Percentiles rank a stretch among this genome's conserved stretches.
These are phyloP conservation scores for Drosophila kanekoi DNA, from an alignment of 2,888 invertebrate genomes.

Conservation along the genomic window DNA sequence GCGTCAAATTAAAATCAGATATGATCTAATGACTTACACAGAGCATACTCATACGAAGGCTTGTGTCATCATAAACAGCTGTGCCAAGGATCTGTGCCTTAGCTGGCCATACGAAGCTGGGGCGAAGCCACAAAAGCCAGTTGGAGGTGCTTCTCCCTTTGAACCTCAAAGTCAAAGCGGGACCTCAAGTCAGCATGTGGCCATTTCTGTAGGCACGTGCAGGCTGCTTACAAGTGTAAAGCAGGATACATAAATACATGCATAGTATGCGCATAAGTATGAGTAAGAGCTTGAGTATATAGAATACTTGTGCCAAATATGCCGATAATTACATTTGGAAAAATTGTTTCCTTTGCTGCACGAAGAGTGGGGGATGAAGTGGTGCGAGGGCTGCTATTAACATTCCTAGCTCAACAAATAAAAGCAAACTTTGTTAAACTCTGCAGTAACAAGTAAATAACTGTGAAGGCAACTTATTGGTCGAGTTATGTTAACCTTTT, in stretches of 20 bases:
- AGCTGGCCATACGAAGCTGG: conserved; percentile 21
- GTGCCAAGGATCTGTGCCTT: conserved; percentile 43
- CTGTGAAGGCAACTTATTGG: too few relatives aligned
- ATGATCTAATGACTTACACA: conserved; percentile 72
- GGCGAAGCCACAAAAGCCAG: conserved; percentile 26
- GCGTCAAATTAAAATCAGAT: conserved; percentile 80
- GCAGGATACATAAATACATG: conserved; percentile 4
- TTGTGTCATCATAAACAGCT: conserved; percentile 50
- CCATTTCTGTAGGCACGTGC: conserved; percentile 62
- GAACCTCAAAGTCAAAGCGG: conserved; percentile 34
- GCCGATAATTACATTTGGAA: conserved; percentile 76
- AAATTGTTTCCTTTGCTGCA: conserved; percentile 48
- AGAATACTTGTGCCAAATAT: conserved; percentile 62
- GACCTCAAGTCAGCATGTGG: conserved; percentile 35
- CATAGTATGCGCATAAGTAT: background rate
- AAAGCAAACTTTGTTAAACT: too few relatives aligned
- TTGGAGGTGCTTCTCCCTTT: conserved; percentile 16
- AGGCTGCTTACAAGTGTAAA: conserved; percentile 36
- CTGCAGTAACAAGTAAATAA: too few relatives aligned
- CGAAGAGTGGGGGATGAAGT: background rate
- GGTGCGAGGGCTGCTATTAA: conserved; percentile 38
- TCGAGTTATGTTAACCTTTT: background rate
- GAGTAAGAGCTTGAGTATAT: conserved; percentile 11
- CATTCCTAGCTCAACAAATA: background rate
- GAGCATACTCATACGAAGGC: conserved; percentile 13